Conservation (phyloP, 64 coral and sea anemone genomes). For the Dendrophyllia cribrosa region DNA sequence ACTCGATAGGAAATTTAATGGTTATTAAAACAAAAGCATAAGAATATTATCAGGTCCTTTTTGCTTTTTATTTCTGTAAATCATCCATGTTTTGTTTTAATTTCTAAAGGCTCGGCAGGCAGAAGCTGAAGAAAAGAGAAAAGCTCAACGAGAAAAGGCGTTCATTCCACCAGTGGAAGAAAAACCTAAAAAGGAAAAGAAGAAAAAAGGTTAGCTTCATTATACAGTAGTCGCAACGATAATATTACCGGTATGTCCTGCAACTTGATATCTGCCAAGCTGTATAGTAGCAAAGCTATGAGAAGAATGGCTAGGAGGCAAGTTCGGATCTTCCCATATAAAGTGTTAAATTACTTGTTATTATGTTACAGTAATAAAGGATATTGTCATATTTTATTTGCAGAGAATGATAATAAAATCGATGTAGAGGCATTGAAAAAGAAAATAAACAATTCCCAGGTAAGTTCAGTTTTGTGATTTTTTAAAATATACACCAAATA, state of each 20-base stretch:
- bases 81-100: not conserved
- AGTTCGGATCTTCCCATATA: too few species aligned
- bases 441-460: constrained; percentile 86
- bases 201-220: constrained; percentile 52
- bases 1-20: too few species aligned
- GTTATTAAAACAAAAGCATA: too few species aligned
- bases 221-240: not conserved
- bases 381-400: not conserved
- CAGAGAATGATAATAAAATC: constrained; percentile 65
- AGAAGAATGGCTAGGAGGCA: too few species aligned
- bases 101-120: constrained; percentile 68
- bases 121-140: constrained; percentile 76
- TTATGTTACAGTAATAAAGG: too few species aligned
- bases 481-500: too few species aligned
- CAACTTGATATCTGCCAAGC: too few species aligned
- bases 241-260: too few species aligned
- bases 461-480: not conserved
- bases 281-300: too few species aligned
- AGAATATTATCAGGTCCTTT: too few species aligned
- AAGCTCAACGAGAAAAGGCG: constrained; percentile 70
- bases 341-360: too few species aligned
- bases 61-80: not conserved
- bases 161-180: constrained; percentile 92
- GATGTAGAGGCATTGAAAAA: constrained; percentile 89
- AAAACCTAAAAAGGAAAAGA: constrained; percentile 36